Percentiles rank a stretch among this genome's conserved stretches.
Conservation (phyloP, 2,888 invertebrate species). For the Perithous albicinctus region DNA sequence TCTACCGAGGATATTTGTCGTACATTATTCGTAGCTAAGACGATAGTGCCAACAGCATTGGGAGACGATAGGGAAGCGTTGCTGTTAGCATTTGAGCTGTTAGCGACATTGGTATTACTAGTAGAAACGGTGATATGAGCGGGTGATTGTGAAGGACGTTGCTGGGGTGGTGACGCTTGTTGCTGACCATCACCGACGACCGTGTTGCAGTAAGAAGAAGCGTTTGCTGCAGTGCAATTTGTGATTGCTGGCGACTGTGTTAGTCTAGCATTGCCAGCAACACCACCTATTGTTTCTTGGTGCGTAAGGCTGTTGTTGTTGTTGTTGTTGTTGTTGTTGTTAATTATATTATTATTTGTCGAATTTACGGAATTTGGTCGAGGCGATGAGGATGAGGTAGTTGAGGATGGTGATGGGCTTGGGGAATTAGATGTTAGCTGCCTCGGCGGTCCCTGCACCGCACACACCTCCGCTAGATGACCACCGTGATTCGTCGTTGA, state of each 20-base stretch:
- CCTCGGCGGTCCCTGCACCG: constrained; percentile 84
- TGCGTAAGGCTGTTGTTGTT: constrained; percentile 74
- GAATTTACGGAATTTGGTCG: constrained; percentile 81
- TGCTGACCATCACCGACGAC: constrained; percentile 81
- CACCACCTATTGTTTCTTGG: constrained; percentile 77
- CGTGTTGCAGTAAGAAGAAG: constrained; percentile 76
- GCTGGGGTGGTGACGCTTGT: constrained; percentile 79
- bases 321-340: neutral
- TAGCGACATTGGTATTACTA: constrained; percentile 64
- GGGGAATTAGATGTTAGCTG: constrained; percentile 84
- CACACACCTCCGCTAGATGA: constrained; percentile 85
- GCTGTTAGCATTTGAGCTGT: constrained; percentile 44
- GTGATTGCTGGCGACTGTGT: constrained; percentile 79
- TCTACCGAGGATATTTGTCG: constrained; percentile 87
- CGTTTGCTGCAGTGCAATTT: constrained; percentile 72
- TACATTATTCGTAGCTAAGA: constrained; percentile 85
- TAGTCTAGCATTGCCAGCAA: constrained; percentile 77
- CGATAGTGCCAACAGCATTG: constrained; percentile 82
- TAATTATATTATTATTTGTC: constrained; percentile 78
- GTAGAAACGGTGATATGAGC: constrained; percentile 77
- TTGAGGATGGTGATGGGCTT: constrained; percentile 81
- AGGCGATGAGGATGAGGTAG: constrained; percentile 81
- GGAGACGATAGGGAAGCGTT: constrained; percentile 76
- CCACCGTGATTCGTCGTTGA: constrained; percentile 78
- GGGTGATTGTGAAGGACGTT: constrained; percentile 76